phyloP scores from a whole-genome alignment of 2,113 vertebrate species.

The Nothobranchius furzeri region DNA sequence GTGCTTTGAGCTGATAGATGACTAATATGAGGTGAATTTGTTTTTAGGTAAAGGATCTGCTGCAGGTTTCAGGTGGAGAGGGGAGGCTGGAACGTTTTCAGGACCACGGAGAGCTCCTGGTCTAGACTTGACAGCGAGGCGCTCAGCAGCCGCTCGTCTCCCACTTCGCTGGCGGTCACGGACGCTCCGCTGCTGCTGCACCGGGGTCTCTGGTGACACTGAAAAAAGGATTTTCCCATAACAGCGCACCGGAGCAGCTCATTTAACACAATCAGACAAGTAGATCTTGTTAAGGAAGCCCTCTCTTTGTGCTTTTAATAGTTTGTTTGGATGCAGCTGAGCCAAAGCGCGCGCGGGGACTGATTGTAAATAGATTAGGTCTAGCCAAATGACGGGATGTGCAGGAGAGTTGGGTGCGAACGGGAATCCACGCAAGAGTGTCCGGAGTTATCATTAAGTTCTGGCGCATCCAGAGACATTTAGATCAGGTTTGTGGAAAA shows the following conservation, averaged over 20 bases:
- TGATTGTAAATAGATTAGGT: constrained; percentile 24
- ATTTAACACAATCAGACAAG: constrained; percentile 59
- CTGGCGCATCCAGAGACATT: constrained; percentile 50
- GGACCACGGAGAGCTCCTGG: constrained; percentile 68
- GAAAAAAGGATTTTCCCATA: constrained; percentile 49
- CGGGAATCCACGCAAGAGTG: constrained; percentile 31
- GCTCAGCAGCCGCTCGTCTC: constrained; percentile 38
- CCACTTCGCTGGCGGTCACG: constrained; percentile 58
- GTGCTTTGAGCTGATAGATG: neutral
- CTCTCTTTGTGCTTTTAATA: neutral
- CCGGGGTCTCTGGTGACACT: constrained; percentile 59
- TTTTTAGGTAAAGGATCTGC: constrained; percentile 11
- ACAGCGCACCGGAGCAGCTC: constrained; percentile 52
- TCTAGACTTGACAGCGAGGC: constrained; percentile 11
- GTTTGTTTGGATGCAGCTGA: constrained; percentile 8
- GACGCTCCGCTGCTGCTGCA: constrained; percentile 45
- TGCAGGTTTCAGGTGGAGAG: constrained; percentile 32
- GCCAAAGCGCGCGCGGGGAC: neutral
- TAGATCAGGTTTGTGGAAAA: constrained; percentile 1
- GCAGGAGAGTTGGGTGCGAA: neutral
- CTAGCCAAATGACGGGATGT: constrained; percentile 16
- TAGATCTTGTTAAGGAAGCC: constrained; percentile 21
- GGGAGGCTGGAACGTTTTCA: constrained; percentile 49
- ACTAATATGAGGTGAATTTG: neutral
- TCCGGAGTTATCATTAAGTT: constrained; percentile 23